Evolutionary conservation across 2,113 vertebrate genomes (phyloP).

Genomic region (Abramis brama): DNA sequence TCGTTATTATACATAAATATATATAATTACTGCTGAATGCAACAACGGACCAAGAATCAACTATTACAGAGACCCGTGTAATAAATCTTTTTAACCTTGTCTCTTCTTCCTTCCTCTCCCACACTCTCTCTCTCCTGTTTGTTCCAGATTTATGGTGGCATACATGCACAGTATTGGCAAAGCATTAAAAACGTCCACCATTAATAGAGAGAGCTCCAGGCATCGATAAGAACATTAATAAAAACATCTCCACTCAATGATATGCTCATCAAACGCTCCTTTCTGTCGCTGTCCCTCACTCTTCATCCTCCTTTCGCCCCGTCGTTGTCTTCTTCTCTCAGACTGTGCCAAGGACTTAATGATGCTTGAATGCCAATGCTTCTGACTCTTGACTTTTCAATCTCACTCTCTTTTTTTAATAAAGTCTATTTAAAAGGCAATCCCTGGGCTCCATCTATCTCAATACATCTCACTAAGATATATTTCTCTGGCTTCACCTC

Average conservation of each 20-base stretch:
- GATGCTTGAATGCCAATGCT: slow-evolving; percentile 80
- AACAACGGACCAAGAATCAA: background rate
- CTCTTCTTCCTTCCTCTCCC: slow-evolving; percentile 52
- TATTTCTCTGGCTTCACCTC: slow-evolving; percentile 56
- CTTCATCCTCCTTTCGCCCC: slow-evolving; percentile 40
- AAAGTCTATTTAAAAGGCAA: slow-evolving; percentile 77
- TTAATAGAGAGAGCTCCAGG: slow-evolving; percentile 78
- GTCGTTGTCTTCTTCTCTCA: slow-evolving; percentile 55
- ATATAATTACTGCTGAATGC: background rate
- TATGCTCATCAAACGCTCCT: slow-evolving; percentile 63
- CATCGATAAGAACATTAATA: slow-evolving; percentile 82
- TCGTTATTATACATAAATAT: slow-evolving; percentile 1
- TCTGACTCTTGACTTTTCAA: slow-evolving; percentile 70
- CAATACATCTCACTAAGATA: slow-evolving; percentile 64
- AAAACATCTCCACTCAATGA: slow-evolving; percentile 76
- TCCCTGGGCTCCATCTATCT: slow-evolving; percentile 68
- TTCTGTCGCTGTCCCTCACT: slow-evolving; percentile 67
- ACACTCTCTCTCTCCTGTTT: slow-evolving; percentile 64
- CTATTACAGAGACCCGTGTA: background rate
- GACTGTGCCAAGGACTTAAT: slow-evolving; percentile 78
- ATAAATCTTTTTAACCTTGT: slow-evolving; percentile 40
- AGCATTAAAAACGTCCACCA: slow-evolving; percentile 82
- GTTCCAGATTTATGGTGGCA: slow-evolving; percentile 73
- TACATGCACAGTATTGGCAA: slow-evolving; percentile 79
- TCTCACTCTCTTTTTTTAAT: slow-evolving; percentile 60